Percentiles rank a stretch among this genome's conserved stretches.
phyloP scores from a whole-genome alignment of 2,797 vertebrate genomes.

The Heteromormyrus szaboi region DNA sequence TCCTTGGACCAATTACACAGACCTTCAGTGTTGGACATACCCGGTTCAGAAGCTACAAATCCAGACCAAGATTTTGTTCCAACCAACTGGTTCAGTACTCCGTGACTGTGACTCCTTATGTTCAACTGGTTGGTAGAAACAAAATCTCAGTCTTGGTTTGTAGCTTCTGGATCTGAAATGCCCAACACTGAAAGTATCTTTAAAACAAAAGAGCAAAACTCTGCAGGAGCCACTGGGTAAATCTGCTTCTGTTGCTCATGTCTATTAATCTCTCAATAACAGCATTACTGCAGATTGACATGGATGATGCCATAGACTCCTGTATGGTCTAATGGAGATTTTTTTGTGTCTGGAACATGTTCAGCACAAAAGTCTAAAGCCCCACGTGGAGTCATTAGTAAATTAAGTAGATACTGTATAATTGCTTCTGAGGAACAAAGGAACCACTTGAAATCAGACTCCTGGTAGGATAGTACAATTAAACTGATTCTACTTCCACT shows the following conservation, averaged over 20 bases:
- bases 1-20: neutral
- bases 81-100: neutral
- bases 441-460: slow-evolving; percentile 7
- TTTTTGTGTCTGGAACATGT: neutral
- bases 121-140: neutral
- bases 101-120: neutral
- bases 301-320: neutral
- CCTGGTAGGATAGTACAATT: slow-evolving; percentile 5
- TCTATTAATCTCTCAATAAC: neutral
- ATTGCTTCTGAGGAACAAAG: neutral
- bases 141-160: neutral
- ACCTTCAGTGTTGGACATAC: neutral
- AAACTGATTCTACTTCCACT: slow-evolving; percentile 1
- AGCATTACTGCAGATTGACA: neutral
- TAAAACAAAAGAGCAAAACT: neutral
- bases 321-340: neutral
- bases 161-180: neutral
- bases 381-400: neutral
- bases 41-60: neutral
- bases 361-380: neutral
- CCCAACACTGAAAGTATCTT: neutral
- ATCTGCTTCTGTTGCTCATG: neutral
- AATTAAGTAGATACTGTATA: neutral
- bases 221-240: neutral
- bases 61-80: neutral